A percentile compares a stretch with the other conserved stretches of the same genome.
Evolutionary conservation across 2,113 vertebrate species (phyloP).

Genomic region (Azemiops feae): DNA sequence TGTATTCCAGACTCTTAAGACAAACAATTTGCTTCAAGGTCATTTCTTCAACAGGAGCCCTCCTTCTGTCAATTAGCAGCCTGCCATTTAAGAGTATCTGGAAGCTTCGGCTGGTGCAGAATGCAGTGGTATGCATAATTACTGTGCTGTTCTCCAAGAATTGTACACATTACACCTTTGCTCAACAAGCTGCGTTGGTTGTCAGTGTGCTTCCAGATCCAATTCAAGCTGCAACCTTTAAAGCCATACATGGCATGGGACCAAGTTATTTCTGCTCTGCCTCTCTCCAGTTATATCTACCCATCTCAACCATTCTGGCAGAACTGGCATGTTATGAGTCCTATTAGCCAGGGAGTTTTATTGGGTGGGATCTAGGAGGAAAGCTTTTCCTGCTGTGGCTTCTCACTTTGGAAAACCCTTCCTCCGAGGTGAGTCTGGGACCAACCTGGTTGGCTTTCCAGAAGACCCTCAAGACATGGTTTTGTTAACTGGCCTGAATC

Average conservation of each 20-base stretch:
- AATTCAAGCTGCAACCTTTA: neutral
- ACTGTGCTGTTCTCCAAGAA: neutral
- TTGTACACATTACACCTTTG: neutral
- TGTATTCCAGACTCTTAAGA: neutral
- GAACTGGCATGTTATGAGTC: neutral
- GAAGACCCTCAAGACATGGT: neutral
- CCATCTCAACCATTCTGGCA: neutral
- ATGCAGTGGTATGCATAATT: neutral
- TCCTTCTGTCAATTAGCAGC: neutral
- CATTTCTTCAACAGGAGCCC: neutral
- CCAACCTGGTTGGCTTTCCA: neutral
- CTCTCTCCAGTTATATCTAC: neutral
- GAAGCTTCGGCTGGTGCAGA: neutral
- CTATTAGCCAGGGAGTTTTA: neutral
- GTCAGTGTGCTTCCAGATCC: neutral
- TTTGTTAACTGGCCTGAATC: neutral
- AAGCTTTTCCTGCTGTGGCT: neutral
- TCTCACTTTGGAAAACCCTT: neutral
- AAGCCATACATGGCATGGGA: neutral
- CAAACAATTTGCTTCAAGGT: neutral
- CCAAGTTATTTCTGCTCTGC: neutral
- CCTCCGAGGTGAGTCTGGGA: neutral
- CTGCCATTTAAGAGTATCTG: neutral
- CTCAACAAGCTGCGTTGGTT: neutral
- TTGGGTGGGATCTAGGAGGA: neutral